A percentile compares a stretch with the other conserved stretches of the same genome.
Evolutionary conservation across 2,113 vertebrate genomes (phyloP).

Genomic region (Phyllostomus discolor): DNA sequence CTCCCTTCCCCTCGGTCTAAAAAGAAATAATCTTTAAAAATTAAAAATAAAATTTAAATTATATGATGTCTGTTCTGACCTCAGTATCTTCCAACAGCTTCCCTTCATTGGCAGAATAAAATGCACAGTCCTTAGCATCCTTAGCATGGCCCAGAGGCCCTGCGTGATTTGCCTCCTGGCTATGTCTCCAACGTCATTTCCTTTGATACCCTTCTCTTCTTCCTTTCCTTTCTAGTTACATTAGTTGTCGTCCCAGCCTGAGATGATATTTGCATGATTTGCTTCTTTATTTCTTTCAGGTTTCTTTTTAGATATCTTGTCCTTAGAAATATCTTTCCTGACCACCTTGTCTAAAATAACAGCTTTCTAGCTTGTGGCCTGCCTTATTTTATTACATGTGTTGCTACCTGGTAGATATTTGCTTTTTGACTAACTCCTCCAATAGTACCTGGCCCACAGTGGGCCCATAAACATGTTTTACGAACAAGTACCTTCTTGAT

Average conservation of each 20-base stretch:
- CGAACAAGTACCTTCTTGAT: neutral
- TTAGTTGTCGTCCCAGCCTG: neutral
- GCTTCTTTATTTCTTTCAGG: neutral
- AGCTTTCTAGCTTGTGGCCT: neutral
- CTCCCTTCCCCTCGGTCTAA: too few species aligned
- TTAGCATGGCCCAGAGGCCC: neutral
- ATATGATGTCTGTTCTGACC: neutral
- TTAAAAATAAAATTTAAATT: neutral
- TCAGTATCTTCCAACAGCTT: neutral
- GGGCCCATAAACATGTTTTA: neutral
- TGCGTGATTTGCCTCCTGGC: neutral
- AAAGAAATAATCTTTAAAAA: too few species aligned
- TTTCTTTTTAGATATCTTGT: conserved; percentile 14
- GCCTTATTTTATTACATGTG: neutral
- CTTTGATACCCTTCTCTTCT: neutral
- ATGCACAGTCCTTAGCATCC: neutral
- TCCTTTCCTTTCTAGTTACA: neutral
- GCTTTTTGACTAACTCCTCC: neutral
- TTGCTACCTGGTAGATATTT: neutral
- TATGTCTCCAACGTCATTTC: neutral
- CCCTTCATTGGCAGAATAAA: neutral
- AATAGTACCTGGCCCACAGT: neutral
- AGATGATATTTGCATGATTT: neutral
- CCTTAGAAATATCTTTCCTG: conserved; percentile 8
- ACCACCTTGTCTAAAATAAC: neutral